Evolutionary conservation across 2,888 invertebrate genomes (phyloP).

Genomic region (Aleiodes alternator): DNA sequence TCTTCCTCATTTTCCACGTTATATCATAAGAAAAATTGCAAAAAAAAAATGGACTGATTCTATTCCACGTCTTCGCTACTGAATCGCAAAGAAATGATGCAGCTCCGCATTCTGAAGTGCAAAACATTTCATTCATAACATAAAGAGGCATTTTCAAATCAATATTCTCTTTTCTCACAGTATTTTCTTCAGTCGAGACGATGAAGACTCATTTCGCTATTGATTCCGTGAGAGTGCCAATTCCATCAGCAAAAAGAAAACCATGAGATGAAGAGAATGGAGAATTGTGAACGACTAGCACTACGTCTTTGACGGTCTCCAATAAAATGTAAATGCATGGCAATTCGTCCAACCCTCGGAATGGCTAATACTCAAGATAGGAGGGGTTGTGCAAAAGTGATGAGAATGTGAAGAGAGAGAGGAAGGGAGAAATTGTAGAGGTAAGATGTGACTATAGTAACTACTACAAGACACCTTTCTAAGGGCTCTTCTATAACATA

Average conservation of each 20-base stretch:
- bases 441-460: conserved; percentile 11
- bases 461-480: conserved; percentile 30
- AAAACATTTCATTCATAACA: too few species aligned
- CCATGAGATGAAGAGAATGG: neutral
- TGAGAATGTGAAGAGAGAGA: conserved; percentile 4
- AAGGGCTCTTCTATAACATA: conserved; percentile 47
- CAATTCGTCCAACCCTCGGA: conserved; percentile 62
- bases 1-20: too few species aligned
- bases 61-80: too few species aligned
- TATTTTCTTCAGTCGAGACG: neutral
- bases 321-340: conserved; percentile 68
- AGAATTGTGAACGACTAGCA: conserved; percentile 47
- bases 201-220: neutral
- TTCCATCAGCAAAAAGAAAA: neutral
- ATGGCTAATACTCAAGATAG: conserved; percentile 17
- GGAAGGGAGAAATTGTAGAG: conserved; percentile 29
- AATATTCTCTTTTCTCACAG: neutral
- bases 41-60: too few species aligned
- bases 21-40: too few species aligned
- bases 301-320: conserved; percentile 60
- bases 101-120: too few species aligned
- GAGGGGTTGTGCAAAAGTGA: neutral
- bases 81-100: too few species aligned
- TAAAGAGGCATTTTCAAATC: too few species aligned
- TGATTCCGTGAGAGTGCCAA: neutral